Evolutionary conservation across 2,888 invertebrate species (phyloP).

Genomic region (Pheosia tremula): DNA sequence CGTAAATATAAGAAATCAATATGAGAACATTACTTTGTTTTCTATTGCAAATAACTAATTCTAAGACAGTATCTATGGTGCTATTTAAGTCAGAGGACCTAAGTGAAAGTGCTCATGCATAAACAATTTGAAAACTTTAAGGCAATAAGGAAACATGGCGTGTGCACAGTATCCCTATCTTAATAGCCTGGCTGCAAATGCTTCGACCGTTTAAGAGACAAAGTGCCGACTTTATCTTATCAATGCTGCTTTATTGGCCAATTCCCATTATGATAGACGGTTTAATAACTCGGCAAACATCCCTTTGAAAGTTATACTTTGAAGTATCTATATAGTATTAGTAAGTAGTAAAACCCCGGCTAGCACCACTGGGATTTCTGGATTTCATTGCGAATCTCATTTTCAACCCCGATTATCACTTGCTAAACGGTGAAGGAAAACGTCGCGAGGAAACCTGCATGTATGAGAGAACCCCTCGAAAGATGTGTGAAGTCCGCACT

Average conservation of each 20-base stretch:
- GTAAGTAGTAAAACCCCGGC: too few relatives aligned
- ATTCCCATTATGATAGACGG: not conserved
- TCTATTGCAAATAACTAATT: not conserved
- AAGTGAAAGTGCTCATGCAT: slow-evolving; percentile 7
- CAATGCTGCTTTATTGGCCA: slow-evolving; percentile 1
- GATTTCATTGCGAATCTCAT: too few relatives aligned
- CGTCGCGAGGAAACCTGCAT: too few relatives aligned
- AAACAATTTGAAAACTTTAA: slow-evolving; percentile 4
- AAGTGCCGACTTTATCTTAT: slow-evolving; percentile 8
- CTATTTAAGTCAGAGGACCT: not conserved
- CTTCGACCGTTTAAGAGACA: slow-evolving; percentile 4
- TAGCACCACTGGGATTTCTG: too few relatives aligned
- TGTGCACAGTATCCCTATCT: slow-evolving; percentile 5
- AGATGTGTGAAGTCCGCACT: too few relatives aligned
- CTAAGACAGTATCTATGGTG: not conserved
- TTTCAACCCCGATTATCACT: too few relatives aligned
- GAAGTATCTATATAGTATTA: too few relatives aligned
- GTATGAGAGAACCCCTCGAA: too few relatives aligned
- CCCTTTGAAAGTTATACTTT: not conserved
- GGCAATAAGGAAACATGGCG: slow-evolving; percentile 6
- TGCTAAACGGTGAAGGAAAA: too few relatives aligned
- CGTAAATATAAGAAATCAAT: too few relatives aligned
- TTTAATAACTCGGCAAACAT: slow-evolving; percentile 1
- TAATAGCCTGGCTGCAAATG: slow-evolving; percentile 6
- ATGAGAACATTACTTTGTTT: not conserved